Conservation (phyloP, 1,140 invertebrate genomes). For the Drosophila sturtevanti region DNA sequence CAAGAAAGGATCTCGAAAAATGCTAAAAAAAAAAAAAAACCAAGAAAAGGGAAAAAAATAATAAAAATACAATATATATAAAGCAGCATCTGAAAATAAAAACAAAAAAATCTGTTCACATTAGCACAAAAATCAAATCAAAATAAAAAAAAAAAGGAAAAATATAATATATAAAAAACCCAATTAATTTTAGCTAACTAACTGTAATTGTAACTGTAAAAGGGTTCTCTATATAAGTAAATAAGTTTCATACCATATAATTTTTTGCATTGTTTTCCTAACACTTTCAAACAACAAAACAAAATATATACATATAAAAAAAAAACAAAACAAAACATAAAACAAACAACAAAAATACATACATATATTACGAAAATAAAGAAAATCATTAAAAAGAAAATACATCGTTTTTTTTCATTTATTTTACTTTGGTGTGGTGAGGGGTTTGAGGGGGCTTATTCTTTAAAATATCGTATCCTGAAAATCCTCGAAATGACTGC, state of each 20-base stretch:
- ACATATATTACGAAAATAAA: constrained; percentile 1
- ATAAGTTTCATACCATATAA: constrained; percentile 63
- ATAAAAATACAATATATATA: neutral
- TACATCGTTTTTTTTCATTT: too few species aligned
- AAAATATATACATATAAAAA: constrained; percentile 59
- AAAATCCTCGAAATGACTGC: too few species aligned
- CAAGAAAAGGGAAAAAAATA: neutral
- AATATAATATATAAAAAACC: constrained; percentile 23
- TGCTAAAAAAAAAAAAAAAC: constrained; percentile 35
- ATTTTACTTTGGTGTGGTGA: too few species aligned
- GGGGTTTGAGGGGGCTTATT: too few species aligned
- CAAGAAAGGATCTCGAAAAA: constrained; percentile 59
- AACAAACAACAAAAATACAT: constrained; percentile 43
- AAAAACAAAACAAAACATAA: constrained; percentile 36
- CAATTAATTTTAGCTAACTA: constrained; percentile 45
- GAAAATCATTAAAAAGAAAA: neutral
- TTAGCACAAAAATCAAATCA: constrained; percentile 64
- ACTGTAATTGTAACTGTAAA: constrained; percentile 51
- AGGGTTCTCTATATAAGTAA: constrained; percentile 55
- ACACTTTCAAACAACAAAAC: constrained; percentile 53
- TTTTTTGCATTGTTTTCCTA: constrained; percentile 76
- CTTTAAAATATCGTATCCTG: too few species aligned
- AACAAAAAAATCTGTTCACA: constrained; percentile 34
- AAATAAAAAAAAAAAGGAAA: constrained; percentile 32
- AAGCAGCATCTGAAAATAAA: constrained; percentile 14